Evolutionary conservation across 2,888 invertebrate species (phyloP), one percentile per base, ranked within the genome.

Genomic region (Chrysolina oricalcia): DNA sequence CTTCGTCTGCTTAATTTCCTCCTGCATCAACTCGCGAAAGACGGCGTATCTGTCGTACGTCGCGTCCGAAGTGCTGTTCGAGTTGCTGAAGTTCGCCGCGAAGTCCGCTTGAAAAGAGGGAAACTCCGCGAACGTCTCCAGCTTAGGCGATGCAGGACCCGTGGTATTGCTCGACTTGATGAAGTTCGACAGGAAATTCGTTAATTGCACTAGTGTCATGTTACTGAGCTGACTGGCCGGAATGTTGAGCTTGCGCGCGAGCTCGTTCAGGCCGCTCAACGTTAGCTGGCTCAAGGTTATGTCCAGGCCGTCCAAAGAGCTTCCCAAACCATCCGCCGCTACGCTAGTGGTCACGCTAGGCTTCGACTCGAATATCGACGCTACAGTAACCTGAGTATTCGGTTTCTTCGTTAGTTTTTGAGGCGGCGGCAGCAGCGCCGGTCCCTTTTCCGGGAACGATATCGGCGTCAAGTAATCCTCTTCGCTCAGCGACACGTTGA

Each of bases 171-270:
- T 83, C 0, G 85, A 70, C 81, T 91, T 91, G 69, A 90, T 89
- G 74, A 91, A 90, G 82, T 91, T 91, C 0, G 95, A 92, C 35
- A 97, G 90, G 87, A 95, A 95, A 70, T 93, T 93, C 0, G 97
- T 96, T 53, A 97, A 90, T 87, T 97, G 96, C 23, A 96, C 95
- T 75, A 97, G 89, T 0, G 97, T 97, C 94, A 97, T 94, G 73
- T 94, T 95, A 69, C 95, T 95, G 64, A 97, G 89, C 74, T 95
- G 94, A 66, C 92, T 91, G 0, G 94, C 91, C 0, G 96, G 95
- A 84, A 97, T 95, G 81, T 94, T 93, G 74, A 92, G 90, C 89
- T 94, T 94, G 19, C 90, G 86, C 0, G 97, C 95, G 73, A 97
- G 89, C 78, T 97, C 96, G 81, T 94, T 94, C 85, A 97, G 92